These are phyloP conservation scores for Tetanocera ferruginea DNA, from an alignment of 2,888 invertebrate genomes.

Conservation along the genomic window DNA sequence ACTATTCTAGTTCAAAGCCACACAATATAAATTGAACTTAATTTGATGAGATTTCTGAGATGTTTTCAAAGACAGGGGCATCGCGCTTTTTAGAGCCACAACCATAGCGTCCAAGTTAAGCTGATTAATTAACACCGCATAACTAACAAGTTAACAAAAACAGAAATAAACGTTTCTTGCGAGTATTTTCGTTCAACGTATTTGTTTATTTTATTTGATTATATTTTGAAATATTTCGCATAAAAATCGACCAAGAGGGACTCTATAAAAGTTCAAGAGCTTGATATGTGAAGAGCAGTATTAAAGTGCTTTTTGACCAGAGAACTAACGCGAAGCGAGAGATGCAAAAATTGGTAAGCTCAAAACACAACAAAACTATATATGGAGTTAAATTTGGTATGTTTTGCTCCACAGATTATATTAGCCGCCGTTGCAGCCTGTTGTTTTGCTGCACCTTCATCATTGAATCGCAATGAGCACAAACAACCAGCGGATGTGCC, in stretches of 20 bases:
- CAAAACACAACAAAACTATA: slow-evolving; percentile 47
- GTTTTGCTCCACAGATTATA: slow-evolving; percentile 52
- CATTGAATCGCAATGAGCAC: slow-evolving; percentile 39
- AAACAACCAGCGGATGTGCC: background rate
- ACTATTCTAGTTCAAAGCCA: too few species aligned
- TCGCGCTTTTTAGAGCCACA: background rate
- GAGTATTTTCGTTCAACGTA: background rate
- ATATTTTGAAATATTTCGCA: slow-evolving; percentile 30
- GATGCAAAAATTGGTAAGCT: slow-evolving; percentile 40
- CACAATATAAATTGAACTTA: too few species aligned
- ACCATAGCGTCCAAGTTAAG: background rate
- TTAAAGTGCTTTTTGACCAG: slow-evolving; percentile 22
- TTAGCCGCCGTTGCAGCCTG: slow-evolving; percentile 55
- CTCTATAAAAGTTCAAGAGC: slow-evolving; percentile 47
- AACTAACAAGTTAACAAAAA: slow-evolving; percentile 58
- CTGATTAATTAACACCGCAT: slow-evolving; percentile 58
- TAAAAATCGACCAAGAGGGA: slow-evolving; percentile 21
- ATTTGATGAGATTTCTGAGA: background rate
- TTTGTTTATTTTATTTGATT: slow-evolving; percentile 34
- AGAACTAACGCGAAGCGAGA: background rate
- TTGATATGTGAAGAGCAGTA: slow-evolving; percentile 36
- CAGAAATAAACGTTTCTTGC: slow-evolving; percentile 45
- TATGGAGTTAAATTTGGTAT: slow-evolving; percentile 27
- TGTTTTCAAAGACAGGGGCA: background rate
- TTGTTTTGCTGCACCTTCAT: slow-evolving; percentile 56